Base-by-base conservation (phyloP, 2,888 invertebrate species). In the Tinea trinotella region DNA sequence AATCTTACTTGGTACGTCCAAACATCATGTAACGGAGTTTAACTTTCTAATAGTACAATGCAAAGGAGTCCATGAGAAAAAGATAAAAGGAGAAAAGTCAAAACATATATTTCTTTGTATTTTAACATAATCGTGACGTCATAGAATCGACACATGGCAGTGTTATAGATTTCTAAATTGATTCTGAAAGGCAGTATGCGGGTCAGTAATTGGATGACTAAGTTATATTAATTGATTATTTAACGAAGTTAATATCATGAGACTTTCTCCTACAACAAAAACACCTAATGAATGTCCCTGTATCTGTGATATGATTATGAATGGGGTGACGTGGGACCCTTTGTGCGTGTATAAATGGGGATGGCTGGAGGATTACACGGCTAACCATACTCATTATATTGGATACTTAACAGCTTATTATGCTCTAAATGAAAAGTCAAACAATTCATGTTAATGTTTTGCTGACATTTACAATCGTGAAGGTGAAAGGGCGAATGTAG, bases 321-420 rank as follows among this genome's bases (percentile, higher is more conserved):
- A 64, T 55, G 64, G 77, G 74, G 76, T 68, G n/a, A n/a, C n/a
- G n/a, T n/a, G 61, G 64, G 60, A 63, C 68, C 70, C 70, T 69
- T 66, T 63, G 57, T 55, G 58, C 57, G 58, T 59, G 61, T 62
- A 63, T 66, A 67, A 68, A 61, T 64, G 65, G 75, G 74, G 72
- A 65, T 71, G 67, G 58, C 63, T 22, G 62, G 61, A 61, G 71
- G 78, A 79, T 80, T 79, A 79, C 75, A 76, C 72, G 75, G 69
- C 65, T 71, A 73, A 72, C 70, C 66, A 66, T 75, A 61, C 66
- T 70, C 73, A 73, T 74, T 71, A 66, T 56, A 68, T 64, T 40
- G 15, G 46, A 12, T 70, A 74, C 68, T 80, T 73, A 76, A 68
- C 74, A 71, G 69, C 72, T 76, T 76, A 77, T 77, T 76, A 76